Evolutionary conservation across 2,797 vertebrate genomes (phyloP).

Genomic region (Oreochromis grahami): DNA sequence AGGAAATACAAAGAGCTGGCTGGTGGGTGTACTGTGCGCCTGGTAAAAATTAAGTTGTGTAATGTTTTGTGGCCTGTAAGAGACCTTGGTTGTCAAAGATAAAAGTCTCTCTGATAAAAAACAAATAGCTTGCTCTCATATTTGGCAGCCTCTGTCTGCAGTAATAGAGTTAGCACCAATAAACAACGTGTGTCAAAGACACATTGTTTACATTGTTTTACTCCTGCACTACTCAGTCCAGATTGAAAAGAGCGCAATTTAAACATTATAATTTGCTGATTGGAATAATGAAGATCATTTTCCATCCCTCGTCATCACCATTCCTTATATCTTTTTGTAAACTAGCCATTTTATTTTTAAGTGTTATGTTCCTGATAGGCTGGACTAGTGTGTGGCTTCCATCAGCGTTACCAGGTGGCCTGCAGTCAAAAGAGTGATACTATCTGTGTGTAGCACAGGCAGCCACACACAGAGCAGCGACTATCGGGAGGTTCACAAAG

Average conservation of each 20-base stretch:
- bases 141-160: background rate
- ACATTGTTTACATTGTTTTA: background rate
- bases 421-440: conserved; percentile 18
- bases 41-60: conserved; percentile 6
- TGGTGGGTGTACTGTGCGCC: background rate
- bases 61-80: conserved; percentile 16
- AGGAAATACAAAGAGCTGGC: background rate
- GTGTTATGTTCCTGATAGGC: background rate
- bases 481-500: conserved; percentile 4
- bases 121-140: conserved; percentile 29
- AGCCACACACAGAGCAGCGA: conserved; percentile 6
- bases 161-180: conserved; percentile 12
- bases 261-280: background rate
- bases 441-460: conserved; percentile 9
- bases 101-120: conserved; percentile 50
- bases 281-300: background rate
- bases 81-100: conserved; percentile 35
- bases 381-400: background rate
- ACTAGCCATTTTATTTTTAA: background rate
- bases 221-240: background rate
- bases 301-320: background rate
- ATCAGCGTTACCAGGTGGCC: conserved; percentile 13
- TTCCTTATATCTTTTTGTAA: background rate
- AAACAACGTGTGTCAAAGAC: background rate
- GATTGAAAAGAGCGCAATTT: background rate